Evolutionary conservation across 2,113 vertebrate species (phyloP).

Genomic region (Lipotes vexillifer): DNA sequence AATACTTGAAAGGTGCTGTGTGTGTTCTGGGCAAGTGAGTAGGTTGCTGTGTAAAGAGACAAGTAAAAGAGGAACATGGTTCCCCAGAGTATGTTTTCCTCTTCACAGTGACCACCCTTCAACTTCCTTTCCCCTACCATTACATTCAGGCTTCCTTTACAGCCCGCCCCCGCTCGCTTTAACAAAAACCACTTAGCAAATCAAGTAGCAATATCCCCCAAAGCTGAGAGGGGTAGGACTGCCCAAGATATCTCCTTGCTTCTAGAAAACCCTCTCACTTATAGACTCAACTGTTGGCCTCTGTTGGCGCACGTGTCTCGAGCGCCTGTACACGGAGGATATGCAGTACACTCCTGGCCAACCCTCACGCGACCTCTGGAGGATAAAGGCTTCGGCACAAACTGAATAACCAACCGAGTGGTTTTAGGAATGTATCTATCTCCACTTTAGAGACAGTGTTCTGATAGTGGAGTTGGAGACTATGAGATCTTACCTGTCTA

Average conservation of each 20-base stretch:
- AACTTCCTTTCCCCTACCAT: too few relatives aligned
- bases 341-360: fast-evolving
- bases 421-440: background rate
- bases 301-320: fast-evolving
- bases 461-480: too few relatives aligned
- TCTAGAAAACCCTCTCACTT: background rate
- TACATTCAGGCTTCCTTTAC: background rate
- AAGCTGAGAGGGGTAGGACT: too few relatives aligned
- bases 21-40: background rate
- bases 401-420: background rate
- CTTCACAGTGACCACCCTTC: background rate
- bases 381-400: background rate
- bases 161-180: background rate
- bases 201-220: too few relatives aligned
- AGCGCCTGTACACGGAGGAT: fast-evolving
- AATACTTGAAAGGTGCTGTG: background rate
- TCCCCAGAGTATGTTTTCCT: too few relatives aligned
- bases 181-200: background rate
- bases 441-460: background rate
- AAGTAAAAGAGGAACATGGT: background rate
- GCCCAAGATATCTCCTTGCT: too few relatives aligned
- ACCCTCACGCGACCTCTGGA: fast-evolving
- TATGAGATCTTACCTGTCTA: background rate
- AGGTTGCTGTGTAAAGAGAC: background rate
- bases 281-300: background rate